Percentiles rank a stretch among this genome's conserved stretches.
Evolutionary conservation across 2,888 invertebrate genomes (phyloP).

Genomic region (Lasioglossum pauxillum): DNA sequence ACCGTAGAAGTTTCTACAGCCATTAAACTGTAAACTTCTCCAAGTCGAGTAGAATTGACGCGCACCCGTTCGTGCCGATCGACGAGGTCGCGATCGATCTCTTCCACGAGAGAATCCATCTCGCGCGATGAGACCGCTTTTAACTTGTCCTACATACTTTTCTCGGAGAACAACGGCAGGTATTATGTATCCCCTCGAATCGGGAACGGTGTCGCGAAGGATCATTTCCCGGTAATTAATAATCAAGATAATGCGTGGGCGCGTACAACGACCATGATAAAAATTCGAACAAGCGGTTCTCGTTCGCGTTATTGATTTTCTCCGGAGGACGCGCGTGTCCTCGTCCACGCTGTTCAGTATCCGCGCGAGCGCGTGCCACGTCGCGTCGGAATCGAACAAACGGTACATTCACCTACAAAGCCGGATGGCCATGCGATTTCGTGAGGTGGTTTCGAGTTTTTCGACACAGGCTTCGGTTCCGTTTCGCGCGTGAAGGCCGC

Average conservation of each 20-base stretch:
- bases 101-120: not conserved
- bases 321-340: conserved; percentile 22
- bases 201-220: not conserved
- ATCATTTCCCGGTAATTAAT: conserved; percentile 30
- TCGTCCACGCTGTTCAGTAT: not conserved
- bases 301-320: conserved; percentile 45
- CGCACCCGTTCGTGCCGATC: not conserved
- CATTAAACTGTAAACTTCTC: not conserved
- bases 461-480: conserved; percentile 17
- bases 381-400: conserved; percentile 49
- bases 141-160: not conserved
- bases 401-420: conserved; percentile 61
- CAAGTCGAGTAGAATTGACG: not conserved
- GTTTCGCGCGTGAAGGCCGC: not conserved
- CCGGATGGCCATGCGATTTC: conserved; percentile 40
- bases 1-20: not conserved
- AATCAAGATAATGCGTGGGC: conserved; percentile 21
- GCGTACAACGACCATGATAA: conserved; percentile 11
- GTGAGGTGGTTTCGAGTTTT: conserved; percentile 14
- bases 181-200: not conserved
- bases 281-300: not conserved
- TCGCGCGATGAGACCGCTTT: not conserved
- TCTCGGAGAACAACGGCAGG: not conserved
- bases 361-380: not conserved
- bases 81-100: not conserved